A percentile compares a stretch with the other conserved stretches of the same genome.
Conservation (phyloP, 2,797 vertebrate genomes). For the Manis javanica region DNA sequence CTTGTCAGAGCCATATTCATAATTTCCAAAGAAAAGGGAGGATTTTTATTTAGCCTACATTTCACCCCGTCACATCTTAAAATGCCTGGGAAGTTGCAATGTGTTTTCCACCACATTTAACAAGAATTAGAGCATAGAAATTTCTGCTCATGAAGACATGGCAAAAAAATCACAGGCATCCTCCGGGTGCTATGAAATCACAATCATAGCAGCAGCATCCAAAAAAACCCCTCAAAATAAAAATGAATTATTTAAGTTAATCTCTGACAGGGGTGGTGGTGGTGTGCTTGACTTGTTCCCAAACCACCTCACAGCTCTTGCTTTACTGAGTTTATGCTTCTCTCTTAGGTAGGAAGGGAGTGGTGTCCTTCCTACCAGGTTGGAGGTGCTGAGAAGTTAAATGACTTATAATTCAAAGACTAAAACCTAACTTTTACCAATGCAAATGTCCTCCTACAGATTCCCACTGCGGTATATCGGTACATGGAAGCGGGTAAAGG, state of each 20-base stretch:
- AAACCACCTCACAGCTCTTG: too few species aligned
- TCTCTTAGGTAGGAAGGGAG: background rate
- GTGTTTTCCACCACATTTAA: background rate
- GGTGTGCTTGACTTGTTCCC: too few species aligned
- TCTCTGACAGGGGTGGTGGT: background rate
- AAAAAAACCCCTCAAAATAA: background rate
- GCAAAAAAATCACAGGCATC: too few species aligned
- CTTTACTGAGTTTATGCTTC: background rate
- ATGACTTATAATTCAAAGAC: background rate
- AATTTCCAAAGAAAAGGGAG: background rate
- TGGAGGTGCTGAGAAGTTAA: background rate
- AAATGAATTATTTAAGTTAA: background rate
- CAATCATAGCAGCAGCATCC: background rate
- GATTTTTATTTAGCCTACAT: background rate
- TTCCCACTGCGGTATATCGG: background rate
- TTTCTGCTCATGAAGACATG: fast-evolving
- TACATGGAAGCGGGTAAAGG: background rate
- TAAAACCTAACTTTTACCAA: background rate
- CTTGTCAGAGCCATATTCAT: background rate
- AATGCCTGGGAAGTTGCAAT: background rate
- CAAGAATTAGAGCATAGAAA: background rate
- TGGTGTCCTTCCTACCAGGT: background rate
- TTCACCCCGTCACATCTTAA: background rate
- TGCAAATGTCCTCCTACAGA: background rate
- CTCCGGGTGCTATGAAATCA: background rate